Evolutionary conservation across 2,797 vertebrate species (phyloP), one percentile per base, ranked within the genome.

Genomic region (Pangasius krempfi): DNA sequence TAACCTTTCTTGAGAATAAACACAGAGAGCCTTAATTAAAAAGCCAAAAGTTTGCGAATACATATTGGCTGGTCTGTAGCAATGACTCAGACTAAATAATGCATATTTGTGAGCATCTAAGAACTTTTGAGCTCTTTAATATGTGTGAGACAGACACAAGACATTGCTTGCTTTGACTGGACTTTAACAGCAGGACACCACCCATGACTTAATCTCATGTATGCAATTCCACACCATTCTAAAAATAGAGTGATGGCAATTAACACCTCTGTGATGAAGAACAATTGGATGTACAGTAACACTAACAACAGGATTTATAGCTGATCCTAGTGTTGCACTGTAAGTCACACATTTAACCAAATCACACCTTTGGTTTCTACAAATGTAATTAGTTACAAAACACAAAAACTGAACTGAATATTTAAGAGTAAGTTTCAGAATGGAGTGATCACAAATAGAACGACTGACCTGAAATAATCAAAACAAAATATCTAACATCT

Each of bases 161-260:
- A 87, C 68, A 70, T 87, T 86, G 84, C 66, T 72, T 86, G 80
- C 66, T 86, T 88, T 80, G 81, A 87, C 50, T 68, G 82, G 72
- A 91, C 25, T 64, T 70, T 52, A 78, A 83, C 33, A 82, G 79
- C 20, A 27, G 60, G 33, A 50, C 20, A 84, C 82, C 85, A 80
- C 76, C 82, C 81, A 62, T 88, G 82, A 81, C 86, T 82, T 89
- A 80, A 56, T 89, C 47, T 30, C 72, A 89, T 84, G 68, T 37
- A 50, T 85, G 86, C 64, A 54, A 91, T 90, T 91, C 68, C 54
- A 87, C 44, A 82, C 22, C n/a, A 16, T 33, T 79, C 88, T 90
- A 89, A 90, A 92, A 82, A 90, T 89, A 91, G 81, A 72, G 27
- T 44, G 22, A 85, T n/a, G 44, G 50, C 75, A 80, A 68, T 87